A percentile compares a stretch with the other conserved stretches of the same genome.
These are phyloP conservation scores for Cosmopolites sordidus DNA, from an alignment of 2,888 invertebrate genomes.

Conservation along the genomic window DNA sequence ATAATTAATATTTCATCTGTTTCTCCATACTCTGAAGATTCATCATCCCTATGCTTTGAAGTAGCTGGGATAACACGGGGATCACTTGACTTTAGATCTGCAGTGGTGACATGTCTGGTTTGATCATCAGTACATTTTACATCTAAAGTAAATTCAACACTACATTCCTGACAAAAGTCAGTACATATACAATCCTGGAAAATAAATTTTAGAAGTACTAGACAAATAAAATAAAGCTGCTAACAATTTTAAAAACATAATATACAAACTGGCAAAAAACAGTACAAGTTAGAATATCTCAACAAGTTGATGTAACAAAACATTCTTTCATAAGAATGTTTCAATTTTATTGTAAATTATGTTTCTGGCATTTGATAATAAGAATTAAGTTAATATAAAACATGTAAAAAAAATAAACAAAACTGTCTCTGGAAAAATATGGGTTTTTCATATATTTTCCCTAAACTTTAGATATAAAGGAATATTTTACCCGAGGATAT, in stretches of 20 bases:
- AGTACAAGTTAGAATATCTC: too few relatives aligned
- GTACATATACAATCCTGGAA: conserved; percentile 89
- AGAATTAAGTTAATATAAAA: too few relatives aligned
- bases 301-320: too few relatives aligned
- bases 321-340: too few relatives aligned
- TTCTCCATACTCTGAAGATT: conserved; percentile 90
- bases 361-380: too few relatives aligned
- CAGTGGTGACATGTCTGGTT: conserved; percentile 93
- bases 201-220: conserved; percentile 9
- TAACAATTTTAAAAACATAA: too few relatives aligned
- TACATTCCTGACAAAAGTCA: conserved; percentile 96
- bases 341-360: too few relatives aligned
- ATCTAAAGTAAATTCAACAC: conserved; percentile 95
- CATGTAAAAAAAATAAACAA: too few relatives aligned
- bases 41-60: conserved; percentile 86
- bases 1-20: conserved; percentile 80
- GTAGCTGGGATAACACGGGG: conserved; percentile 90
- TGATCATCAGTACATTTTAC: conserved; percentile 93
- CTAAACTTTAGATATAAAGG: neutral
- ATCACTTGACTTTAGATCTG: conserved; percentile 90
- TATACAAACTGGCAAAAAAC: too few relatives aligned
- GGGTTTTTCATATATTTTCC: too few relatives aligned
- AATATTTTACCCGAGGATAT: conserved; percentile 68
- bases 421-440: too few relatives aligned
- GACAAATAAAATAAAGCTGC: too few relatives aligned